Evolutionary conservation across 1,140 invertebrate genomes (phyloP).

Genomic region (Muscidifurax raptorellus): DNA sequence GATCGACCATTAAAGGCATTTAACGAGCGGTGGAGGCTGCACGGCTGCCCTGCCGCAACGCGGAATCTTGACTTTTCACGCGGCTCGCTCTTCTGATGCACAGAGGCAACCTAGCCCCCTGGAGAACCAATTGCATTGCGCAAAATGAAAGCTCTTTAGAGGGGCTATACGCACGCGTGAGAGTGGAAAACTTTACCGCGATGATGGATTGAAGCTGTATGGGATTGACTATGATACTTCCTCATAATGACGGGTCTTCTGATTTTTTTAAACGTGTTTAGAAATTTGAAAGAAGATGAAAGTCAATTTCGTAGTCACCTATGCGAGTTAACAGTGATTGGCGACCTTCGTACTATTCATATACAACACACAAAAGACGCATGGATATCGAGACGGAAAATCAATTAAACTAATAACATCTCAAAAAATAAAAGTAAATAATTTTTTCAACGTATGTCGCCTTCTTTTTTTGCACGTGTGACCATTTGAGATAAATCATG

Average conservation of each 20-base stretch:
- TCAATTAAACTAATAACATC: background rate
- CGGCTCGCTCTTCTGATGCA: background rate
- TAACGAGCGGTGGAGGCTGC: constrained; percentile 49
- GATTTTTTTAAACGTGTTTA: too few relatives aligned
- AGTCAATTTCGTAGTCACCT: too few relatives aligned
- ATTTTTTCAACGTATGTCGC: too few relatives aligned
- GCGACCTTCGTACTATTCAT: too few relatives aligned
- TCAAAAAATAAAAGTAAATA: too few relatives aligned
- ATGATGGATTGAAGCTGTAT: background rate
- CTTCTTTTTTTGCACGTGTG: too few relatives aligned
- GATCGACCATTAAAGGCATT: constrained; percentile 51
- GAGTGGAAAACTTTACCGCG: constrained; percentile 29
- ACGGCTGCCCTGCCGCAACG: background rate
- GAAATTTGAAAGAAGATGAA: background rate
- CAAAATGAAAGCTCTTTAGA: constrained; percentile 38
- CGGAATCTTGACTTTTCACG: constrained; percentile 34
- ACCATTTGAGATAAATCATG: constrained; percentile 5
- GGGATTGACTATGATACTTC: background rate
- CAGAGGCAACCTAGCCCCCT: background rate
- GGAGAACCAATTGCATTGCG: constrained; percentile 30
- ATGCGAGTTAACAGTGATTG: too few relatives aligned
- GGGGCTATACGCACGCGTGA: background rate
- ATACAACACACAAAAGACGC: background rate
- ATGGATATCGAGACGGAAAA: background rate
- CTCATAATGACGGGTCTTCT: background rate